Base-by-base conservation (phyloP, 2,113 vertebrate genomes). In the Taxidea taxus region DNA sequence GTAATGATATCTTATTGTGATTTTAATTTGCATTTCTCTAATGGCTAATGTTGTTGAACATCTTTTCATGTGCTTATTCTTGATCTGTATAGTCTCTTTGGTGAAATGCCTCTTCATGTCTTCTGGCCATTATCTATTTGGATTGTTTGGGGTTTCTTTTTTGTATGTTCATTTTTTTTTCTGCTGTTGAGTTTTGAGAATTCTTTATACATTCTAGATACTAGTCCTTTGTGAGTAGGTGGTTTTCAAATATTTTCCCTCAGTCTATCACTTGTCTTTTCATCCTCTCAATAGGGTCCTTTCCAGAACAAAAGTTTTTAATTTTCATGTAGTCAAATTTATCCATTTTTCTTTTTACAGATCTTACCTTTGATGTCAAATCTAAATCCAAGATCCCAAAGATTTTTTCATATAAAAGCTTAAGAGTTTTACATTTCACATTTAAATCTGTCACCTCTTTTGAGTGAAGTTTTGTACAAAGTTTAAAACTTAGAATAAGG, bases 1-100 rank as follows among this genome's bases (percentile, higher is more conserved):
- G 7, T 31, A 25, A 37, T 49, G 37, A 70, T 6, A 82, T 11
- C 27, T 68, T 49, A 10, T 7, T 91, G 58, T 29, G 56, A 23
- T 42, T 62, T 94, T 37, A 68, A 70, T 60, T 75, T 92, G 75
- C 49, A 75, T 92, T 87, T 92, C n/a, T 72, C 68, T 94, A 44
- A 44, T 44, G 51, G 62, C 25, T 72, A 68, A 58, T 49, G 87
- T 44, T 51, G 39, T 23, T 93, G 51, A 64, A 56, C 47, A 56
- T 66, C 58, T 74, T 84, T 86, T 78, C 37, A 39, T 75, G 6
- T 77, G 77, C 54, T 68, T 49, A 62, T 88, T 54, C 60, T 34
- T 74, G 47, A 84, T 39, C 42, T 51, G 20, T 25, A 29, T 34
- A 62, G 25, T 81, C 7, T 80, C 56, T 64, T 60, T 37, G n/a